Base-by-base conservation (phyloP, 23 tunicate genomes). In the Trididemnum clinides region DNA sequence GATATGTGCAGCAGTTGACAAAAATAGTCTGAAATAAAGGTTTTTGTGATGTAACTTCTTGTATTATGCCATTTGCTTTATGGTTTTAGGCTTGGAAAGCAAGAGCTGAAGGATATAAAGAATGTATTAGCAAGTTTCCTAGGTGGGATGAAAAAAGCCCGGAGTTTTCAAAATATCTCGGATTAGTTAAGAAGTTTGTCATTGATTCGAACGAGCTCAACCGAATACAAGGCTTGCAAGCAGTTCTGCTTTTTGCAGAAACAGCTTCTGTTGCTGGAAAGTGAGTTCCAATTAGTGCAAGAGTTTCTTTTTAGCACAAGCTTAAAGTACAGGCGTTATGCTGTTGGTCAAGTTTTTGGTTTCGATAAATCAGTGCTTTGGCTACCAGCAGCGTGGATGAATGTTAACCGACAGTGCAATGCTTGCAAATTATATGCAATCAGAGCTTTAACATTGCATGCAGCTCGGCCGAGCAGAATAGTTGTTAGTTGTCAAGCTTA, bases 251-350 rank as follows among this genome's bases (percentile, higher is more conserved):
- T 0, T 88, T 88, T 74, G 91, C 92, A 33, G 83, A 85, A 81
- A 88, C 88, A 39, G 99, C 99, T 10, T 50, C 74, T 35, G 97
- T 85, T 85, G 99, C 95, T 59, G 96, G 89, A 76, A 97, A 97
- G 97, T 92, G 78, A 64, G 97, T 59, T 10, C 54, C 10, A 44
- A 44, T 44, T 44, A 15, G 15, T n/a, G n/a, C n/a, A n/a, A n/a
- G n/a, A n/a, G n/a, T n/a, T n/a, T n/a, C n/a, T n/a, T n/a, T n/a
- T n/a, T n/a, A n/a, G n/a, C n/a, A n/a, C n/a, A n/a, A n/a, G n/a
- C n/a, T n/a, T n/a, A n/a, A n/a, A n/a, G n/a, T n/a, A n/a, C n/a
- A n/a, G n/a, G n/a, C n/a, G n/a, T n/a, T 10, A 12, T 5, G n/a
- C 70, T 10, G n/a, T 12, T 10, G 15, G 15, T 62, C 5, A 5